Percentiles rank a stretch among this genome's conserved stretches.
Conservation (phyloP, 2,797 vertebrate species). For the Chelon labrosus region DNA sequence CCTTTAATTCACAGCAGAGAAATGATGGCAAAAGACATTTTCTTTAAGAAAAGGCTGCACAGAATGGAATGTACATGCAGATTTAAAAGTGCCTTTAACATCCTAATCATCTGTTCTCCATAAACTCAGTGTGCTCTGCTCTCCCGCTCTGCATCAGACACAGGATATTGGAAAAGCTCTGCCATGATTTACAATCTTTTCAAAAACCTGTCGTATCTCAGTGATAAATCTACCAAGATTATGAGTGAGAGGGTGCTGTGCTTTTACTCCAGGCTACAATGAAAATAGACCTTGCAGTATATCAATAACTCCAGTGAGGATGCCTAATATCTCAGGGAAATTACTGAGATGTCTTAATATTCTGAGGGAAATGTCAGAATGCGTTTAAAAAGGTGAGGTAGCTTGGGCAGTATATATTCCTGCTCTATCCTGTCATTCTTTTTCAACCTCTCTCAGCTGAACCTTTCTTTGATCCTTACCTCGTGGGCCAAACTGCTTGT, state of each 20-base stretch:
- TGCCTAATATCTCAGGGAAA: constrained; percentile 63
- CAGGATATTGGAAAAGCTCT: constrained; percentile 71
- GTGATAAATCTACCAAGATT: constrained; percentile 73
- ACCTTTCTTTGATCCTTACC: constrained; percentile 46
- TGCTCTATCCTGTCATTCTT: constrained; percentile 4
- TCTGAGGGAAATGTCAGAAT: constrained; percentile 37
- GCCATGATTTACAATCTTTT: constrained; percentile 74
- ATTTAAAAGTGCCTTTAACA: constrained; percentile 42
- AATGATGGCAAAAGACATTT: too few relatives aligned
- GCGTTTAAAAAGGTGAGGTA: constrained; percentile 24
- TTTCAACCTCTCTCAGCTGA: constrained; percentile 37
- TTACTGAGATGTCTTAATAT: constrained; percentile 62
- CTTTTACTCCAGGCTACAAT: constrained; percentile 68
- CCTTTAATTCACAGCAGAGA: too few relatives aligned
- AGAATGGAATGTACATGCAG: constrained; percentile 14
- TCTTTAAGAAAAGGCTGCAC: background rate
- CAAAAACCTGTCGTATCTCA: constrained; percentile 62
- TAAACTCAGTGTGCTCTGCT: constrained; percentile 49
- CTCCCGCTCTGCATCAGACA: constrained; percentile 54
- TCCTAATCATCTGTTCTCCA: constrained; percentile 50
- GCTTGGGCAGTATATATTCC: constrained; percentile 9
- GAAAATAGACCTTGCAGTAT: constrained; percentile 63
- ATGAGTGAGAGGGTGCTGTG: constrained; percentile 55
- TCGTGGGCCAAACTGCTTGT: constrained; percentile 34
- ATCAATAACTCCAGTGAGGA: constrained; percentile 63